Base-by-base conservation (phyloP, 2,113 vertebrate species). In the Scomber japonicus region DNA sequence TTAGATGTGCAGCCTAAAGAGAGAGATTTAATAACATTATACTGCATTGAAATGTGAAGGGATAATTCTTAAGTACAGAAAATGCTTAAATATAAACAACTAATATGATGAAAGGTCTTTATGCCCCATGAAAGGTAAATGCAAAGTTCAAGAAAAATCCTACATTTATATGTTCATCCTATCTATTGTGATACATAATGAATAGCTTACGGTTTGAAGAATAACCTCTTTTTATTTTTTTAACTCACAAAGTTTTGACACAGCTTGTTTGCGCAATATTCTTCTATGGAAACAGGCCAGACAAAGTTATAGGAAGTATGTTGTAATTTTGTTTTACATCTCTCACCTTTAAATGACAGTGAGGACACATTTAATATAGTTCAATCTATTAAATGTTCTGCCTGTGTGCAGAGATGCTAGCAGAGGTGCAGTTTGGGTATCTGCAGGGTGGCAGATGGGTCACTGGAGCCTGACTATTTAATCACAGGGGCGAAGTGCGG, bases 371-470 rank as follows among this genome's bases (percentile, higher is more conserved):
- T 27, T 13, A 62, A 35, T 40, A 71, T 74, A 78, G 60, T 75
- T 66, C 35, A 57, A 27, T 51, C 19, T 3, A 35, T 5, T 48
- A 31, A 59, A 75, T 59, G 75, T 63, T 71, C 4, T 77, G 53
- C 69, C 8, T 55, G 35, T 3, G 62, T 44, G 3, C 44, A 61
- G n/a, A 27, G 51, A 59, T 31, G n/a, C 35, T 68, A n/a, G 31
- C 16, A 57, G 66, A 59, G 70, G 50, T 81, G 55, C 19, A 55
- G 16, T 86, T 70, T 76, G 57, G 44, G 40, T 45, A 30, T 69
- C 51, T 51, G 53, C 63, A 64, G 77, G 50, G 60, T 59, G 75
- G 79, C 86, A 91, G 82, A 86, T 88, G 83, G 83, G 78, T 82
- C 85, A 71, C 63, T 27, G 75, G 59, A 84, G 62, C 27, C 46